Evolutionary conservation across 35 echinoderm and acorn worm species (phyloP).

Genomic region (Amphiura filiformis): DNA sequence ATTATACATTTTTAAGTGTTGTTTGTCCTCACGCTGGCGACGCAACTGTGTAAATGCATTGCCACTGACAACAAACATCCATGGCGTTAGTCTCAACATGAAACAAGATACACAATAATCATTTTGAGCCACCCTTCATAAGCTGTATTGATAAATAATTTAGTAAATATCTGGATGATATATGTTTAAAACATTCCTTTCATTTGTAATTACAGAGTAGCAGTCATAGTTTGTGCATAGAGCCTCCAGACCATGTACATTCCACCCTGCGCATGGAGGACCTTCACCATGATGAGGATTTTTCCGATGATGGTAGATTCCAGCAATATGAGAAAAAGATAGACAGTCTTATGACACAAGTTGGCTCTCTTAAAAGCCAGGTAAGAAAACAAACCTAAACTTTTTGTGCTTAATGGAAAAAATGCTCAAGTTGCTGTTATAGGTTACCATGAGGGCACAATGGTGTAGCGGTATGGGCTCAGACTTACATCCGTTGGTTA

Average conservation of each 20-base stretch:
- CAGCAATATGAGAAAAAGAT: constrained; percentile 87
- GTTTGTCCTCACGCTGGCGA: too few species aligned
- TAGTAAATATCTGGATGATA: too few species aligned
- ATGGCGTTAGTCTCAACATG: too few species aligned
- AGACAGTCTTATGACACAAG: constrained; percentile 96
- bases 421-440: neutral
- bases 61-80: too few species aligned
- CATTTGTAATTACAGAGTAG: constrained; percentile 43
- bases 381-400: too few species aligned
- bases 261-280: constrained; percentile 89
- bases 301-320: constrained; percentile 56
- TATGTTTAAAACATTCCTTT: too few species aligned
- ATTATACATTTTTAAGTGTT: too few species aligned
- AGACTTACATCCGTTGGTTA: too few species aligned
- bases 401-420: neutral
- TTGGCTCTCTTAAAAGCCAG: constrained; percentile 84
- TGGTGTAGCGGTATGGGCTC: neutral
- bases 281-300: constrained; percentile 42
- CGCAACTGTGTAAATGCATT: too few species aligned
- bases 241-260: constrained; percentile 65
- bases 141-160: too few species aligned
- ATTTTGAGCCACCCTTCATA: too few species aligned
- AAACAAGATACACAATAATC: too few species aligned
- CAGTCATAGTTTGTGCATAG: constrained; percentile 55
- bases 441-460: neutral